These are phyloP conservation scores for Chrysocyon brachyurus DNA, from an alignment of 2,797 vertebrate species.

Conservation along the genomic window DNA sequence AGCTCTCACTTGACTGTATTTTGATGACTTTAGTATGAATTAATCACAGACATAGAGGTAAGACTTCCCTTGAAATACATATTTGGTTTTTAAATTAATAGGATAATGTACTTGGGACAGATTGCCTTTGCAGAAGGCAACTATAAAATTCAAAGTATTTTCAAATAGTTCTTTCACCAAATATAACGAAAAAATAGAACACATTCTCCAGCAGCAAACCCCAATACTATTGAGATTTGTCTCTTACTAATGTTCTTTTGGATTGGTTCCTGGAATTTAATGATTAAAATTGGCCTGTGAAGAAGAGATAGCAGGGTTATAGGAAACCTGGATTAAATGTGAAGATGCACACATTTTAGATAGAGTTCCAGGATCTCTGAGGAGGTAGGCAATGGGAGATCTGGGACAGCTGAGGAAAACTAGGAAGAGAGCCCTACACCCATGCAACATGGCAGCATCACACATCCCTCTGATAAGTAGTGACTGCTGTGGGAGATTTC, in stretches of 20 bases:
- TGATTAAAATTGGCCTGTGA: conserved; percentile 14
- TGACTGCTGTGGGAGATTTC: not conserved
- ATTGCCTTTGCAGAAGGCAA: conserved; percentile 46
- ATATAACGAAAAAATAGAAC: not conserved
- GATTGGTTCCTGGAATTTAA: conserved; percentile 55
- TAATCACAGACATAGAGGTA: conserved; percentile 48
- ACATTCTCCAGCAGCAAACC: not conserved
- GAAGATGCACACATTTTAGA: not conserved
- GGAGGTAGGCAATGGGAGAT: fast-evolving
- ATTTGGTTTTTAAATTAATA: conserved; percentile 52
- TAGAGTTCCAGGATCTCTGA: not conserved
- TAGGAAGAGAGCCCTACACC: not conserved
- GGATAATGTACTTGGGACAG: conserved; percentile 16
- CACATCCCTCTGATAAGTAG: not conserved
- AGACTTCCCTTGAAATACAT: conserved; percentile 63
- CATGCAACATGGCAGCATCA: not conserved
- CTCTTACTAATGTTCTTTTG: conserved; percentile 35
- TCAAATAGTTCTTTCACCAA: conserved; percentile 30
- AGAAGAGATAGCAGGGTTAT: not conserved
- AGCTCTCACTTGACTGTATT: conserved; percentile 48
- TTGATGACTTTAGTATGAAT: conserved; percentile 66
- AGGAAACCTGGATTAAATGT: conserved; percentile 1
- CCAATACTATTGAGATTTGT: not conserved
- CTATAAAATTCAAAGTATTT: conserved; percentile 53
- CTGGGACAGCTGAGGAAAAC: not conserved